Evolutionary conservation across 2,113 vertebrate species (phyloP), one percentile per base, ranked within the genome.

Genomic region (Aspidoscelis tigris): DNA sequence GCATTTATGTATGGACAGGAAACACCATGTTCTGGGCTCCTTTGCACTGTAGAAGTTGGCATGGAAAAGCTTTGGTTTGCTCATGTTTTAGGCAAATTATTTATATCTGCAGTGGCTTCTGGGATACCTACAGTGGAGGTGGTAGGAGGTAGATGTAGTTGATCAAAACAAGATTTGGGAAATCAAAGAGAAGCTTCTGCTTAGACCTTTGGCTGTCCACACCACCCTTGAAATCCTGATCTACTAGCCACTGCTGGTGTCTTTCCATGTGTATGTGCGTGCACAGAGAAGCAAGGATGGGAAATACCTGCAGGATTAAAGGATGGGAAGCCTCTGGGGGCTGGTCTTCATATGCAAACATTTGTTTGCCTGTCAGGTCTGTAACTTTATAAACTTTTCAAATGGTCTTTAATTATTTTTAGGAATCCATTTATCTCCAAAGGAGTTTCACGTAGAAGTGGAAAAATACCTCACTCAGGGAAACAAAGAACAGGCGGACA

Each of bases 381-480:
- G 18, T 14, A n/a, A 39, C 87, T 87, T 81, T 92, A 70, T 85
- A 22, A 24, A 20, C 55, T 82, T 82, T 83, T 93, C 33, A 81
- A 1, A 81, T 41, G 22, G 70, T 53, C 87, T 83, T 41, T 87
- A n/a, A 55, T 93, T 89, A 89, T 50, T 86, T 85, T 84, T 88
- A 99, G 99, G 98, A 91, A 95, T 92, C 91, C 98, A 98, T 93
- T 94, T 99, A 92, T 96, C 98, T 69, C 98, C 98, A 16, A 93
- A 96, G 89, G 97, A 98, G 88, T 99, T 99, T 95, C 99, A 99
- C 89, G 96, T 93, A 93, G 97, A 98, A 95, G 97, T 99, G 69
- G 95, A 97, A 90, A 92, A 94, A 33, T 94, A 98, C 83, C 92
- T 99, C 92, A 95, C 95, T 79, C 89, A 95, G 89, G 92, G 84